Percentiles rank a stretch among this genome's conserved stretches.
Conservation (phyloP, 2,888 invertebrate genomes). For the Macrophya alboannulata region DNA sequence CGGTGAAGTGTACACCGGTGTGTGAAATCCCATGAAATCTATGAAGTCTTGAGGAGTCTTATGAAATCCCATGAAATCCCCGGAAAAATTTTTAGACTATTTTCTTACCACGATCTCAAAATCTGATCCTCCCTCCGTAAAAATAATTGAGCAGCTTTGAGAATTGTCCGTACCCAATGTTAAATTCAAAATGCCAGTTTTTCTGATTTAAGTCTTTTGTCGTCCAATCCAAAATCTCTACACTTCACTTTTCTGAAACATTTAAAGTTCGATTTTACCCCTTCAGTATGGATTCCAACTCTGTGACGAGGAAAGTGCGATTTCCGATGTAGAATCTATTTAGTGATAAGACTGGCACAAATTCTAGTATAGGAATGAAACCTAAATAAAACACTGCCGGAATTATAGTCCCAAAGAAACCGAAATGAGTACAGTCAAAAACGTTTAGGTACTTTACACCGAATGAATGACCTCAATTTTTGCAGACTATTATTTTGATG, state of each 20-base stretch:
- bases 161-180: conserved; percentile 10
- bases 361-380: neutral
- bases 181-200: neutral
- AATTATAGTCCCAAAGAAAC: no score
- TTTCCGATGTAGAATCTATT: neutral
- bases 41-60: neutral
- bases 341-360: neutral
- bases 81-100: no score
- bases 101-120: no score
- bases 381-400: neutral
- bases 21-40: neutral
- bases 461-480: no score
- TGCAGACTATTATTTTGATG: no score
- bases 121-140: neutral
- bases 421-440: neutral
- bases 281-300: neutral
- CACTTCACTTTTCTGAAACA: neutral
- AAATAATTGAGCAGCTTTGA: neutral
- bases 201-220: neutral
- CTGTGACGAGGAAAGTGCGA: neutral
- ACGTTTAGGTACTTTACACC: neutral
- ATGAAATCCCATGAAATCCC: neutral
- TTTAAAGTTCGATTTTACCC: neutral
- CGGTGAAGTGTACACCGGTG: no score
- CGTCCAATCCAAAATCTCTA: neutral